A percentile compares a stretch with the other conserved stretches of the same genome.
These are phyloP conservation scores for Chalcis sispes DNA, from an alignment of 2,888 invertebrate species.

Conservation along the genomic window DNA sequence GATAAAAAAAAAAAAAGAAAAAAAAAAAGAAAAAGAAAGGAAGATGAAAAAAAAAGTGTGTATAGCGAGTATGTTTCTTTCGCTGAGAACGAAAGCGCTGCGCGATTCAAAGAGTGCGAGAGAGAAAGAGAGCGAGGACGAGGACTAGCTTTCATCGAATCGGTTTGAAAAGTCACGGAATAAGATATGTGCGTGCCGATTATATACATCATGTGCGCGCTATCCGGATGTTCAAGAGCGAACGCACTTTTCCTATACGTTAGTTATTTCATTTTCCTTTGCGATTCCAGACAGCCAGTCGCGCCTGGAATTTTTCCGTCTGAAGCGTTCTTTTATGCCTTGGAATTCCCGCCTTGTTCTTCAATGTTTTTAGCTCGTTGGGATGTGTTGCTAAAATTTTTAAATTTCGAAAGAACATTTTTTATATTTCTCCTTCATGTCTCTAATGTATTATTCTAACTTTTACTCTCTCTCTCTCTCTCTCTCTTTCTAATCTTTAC, in stretches of 20 bases:
- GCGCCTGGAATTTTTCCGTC: constrained; percentile 42
- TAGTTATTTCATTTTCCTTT: constrained; percentile 22
- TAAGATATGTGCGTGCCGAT: constrained; percentile 1
- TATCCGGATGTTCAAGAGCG: not conserved
- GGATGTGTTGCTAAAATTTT: too few species aligned
- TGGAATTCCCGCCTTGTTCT: constrained; percentile 13
- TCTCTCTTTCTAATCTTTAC: too few species aligned
- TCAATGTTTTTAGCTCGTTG: not conserved
- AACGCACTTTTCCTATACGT: constrained; percentile 25
- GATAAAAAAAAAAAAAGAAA: too few species aligned
- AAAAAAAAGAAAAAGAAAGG: too few species aligned
- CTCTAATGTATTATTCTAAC: too few species aligned
- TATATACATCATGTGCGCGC: not conserved
- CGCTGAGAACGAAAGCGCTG: too few species aligned
- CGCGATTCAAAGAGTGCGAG: constrained; percentile 27
- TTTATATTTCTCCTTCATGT: too few species aligned
- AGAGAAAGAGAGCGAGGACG: too few species aligned
- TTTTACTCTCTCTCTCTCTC: too few species aligned
- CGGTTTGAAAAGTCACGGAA: constrained; percentile 43
- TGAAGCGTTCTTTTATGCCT: constrained; percentile 26
- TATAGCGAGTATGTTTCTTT: too few species aligned
- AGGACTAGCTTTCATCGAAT: constrained; percentile 28
- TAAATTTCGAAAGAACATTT: too few species aligned
- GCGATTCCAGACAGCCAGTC: constrained; percentile 42
- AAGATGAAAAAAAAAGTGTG: too few species aligned